Percentiles rank a stretch among this genome's conserved stretches.
Evolutionary conservation across 2,888 invertebrate genomes (phyloP).

Genomic region (Ypsolopha scabrella): DNA sequence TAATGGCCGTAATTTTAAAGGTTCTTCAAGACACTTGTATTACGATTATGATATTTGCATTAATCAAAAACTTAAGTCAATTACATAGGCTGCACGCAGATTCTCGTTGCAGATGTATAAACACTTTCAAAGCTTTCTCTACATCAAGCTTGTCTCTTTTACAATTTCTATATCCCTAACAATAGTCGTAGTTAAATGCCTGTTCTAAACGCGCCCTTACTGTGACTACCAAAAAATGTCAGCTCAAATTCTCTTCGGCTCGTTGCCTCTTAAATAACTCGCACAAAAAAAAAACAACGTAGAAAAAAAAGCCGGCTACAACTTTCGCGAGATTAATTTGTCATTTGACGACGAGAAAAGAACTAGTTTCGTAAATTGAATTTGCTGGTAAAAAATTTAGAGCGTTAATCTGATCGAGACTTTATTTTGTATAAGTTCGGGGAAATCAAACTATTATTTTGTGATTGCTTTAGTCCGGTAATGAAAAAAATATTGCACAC

Average conservation of each 20-base stretch:
- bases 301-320: slow-evolving; percentile 32
- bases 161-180: neutral
- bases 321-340: slow-evolving; percentile 64
- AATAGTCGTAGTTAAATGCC: neutral
- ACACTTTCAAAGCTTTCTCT: neutral
- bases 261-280: slow-evolving; percentile 44
- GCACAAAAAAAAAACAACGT: slow-evolving; percentile 6
- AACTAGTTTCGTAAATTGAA: slow-evolving; percentile 42
- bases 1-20: no score
- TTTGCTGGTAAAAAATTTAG: slow-evolving; percentile 7
- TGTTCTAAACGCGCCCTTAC: slow-evolving; percentile 30
- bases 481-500: no score
- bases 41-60: no score
- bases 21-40: no score
- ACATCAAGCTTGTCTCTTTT: neutral
- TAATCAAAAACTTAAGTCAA: no score
- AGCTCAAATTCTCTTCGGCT: slow-evolving; percentile 43
- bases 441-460: no score
- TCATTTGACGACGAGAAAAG: slow-evolving; percentile 42
- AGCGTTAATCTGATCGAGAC: slow-evolving; percentile 1
- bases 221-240: slow-evolving; percentile 51
- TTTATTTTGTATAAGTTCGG: slow-evolving; percentile 1
- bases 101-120: slow-evolving; percentile 3
- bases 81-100: no score
- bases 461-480: no score